Conservation (phyloP, 2,888 invertebrate species). For the Eurytoma californica region DNA sequence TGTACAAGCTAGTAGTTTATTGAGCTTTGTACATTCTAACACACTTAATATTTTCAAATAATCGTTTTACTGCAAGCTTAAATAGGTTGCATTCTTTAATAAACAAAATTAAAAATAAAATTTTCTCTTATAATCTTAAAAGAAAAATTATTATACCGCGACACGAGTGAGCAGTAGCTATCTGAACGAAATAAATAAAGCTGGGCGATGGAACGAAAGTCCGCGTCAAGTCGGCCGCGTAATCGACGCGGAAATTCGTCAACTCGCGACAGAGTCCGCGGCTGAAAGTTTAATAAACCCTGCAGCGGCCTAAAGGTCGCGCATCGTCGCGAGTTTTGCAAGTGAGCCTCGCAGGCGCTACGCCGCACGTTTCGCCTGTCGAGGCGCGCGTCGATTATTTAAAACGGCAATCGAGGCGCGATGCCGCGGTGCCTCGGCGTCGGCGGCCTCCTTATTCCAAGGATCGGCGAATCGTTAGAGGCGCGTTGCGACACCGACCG, state of each 20-base stretch:
- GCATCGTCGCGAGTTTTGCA: not conserved
- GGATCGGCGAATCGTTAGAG: slow-evolving; percentile 36
- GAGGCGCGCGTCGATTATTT: slow-evolving; percentile 27
- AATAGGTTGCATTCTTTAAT: too few species aligned
- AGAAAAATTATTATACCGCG: too few species aligned
- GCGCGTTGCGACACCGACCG: slow-evolving; percentile 26
- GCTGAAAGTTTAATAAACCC: not conserved
- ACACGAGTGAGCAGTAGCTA: too few species aligned
- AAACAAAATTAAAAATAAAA: too few species aligned
- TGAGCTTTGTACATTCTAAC: too few species aligned
- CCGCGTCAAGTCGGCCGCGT: not conserved
- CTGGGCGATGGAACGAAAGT: not conserved
- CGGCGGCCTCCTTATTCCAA: slow-evolving; percentile 26
- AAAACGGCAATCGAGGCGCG: slow-evolving; percentile 14
- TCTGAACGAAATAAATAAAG: too few species aligned
- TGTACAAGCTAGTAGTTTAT: too few species aligned
- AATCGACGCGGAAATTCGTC: not conserved
- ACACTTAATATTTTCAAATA: too few species aligned
- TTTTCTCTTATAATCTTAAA: too few species aligned
- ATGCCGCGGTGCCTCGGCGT: not conserved
- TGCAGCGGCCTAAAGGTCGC: not conserved
- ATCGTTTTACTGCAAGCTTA: too few species aligned
- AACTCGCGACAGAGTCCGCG: not conserved
- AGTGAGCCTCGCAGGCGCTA: not conserved
- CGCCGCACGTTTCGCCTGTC: not conserved